A percentile compares a stretch with the other conserved stretches of the same genome.
Evolutionary conservation across 2,888 invertebrate species (phyloP).

Genomic region (Hyalella azteca): DNA sequence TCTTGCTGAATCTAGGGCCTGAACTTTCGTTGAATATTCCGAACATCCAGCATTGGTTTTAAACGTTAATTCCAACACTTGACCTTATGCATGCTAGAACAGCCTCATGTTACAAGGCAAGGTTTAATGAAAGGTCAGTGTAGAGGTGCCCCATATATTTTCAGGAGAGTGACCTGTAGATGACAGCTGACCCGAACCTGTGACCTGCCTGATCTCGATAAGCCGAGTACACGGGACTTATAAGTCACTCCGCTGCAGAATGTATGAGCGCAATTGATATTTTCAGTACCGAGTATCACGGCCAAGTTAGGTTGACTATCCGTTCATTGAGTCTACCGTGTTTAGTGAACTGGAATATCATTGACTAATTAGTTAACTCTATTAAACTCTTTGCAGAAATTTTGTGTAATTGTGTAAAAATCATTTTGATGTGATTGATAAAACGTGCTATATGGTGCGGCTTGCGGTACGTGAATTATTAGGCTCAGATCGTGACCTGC

Average conservation of each 20-base stretch:
- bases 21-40: neutral
- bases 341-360: neutral
- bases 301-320: neutral
- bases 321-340: neutral
- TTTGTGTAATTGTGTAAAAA: neutral
- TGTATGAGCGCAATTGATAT: neutral
- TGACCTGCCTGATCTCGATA: conserved; percentile 6
- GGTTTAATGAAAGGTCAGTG: neutral
- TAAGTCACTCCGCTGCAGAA: neutral
- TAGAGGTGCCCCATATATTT: neutral
- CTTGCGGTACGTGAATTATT: too few relatives aligned
- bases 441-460: too few relatives aligned
- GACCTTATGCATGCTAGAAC: neutral
- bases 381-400: neutral
- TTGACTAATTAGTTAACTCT: neutral
- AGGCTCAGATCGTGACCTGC: too few relatives aligned
- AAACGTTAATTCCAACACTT: neutral
- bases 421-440: too few relatives aligned
- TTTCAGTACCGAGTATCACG: neutral
- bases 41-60: neutral
- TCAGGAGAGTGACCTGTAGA: neutral
- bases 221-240: neutral
- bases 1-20: neutral
- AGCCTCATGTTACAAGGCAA: neutral
- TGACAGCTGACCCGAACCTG: neutral